Base-by-base conservation (phyloP, 2,888 invertebrate species). In the Drosophila pseudotalamancana region DNA sequence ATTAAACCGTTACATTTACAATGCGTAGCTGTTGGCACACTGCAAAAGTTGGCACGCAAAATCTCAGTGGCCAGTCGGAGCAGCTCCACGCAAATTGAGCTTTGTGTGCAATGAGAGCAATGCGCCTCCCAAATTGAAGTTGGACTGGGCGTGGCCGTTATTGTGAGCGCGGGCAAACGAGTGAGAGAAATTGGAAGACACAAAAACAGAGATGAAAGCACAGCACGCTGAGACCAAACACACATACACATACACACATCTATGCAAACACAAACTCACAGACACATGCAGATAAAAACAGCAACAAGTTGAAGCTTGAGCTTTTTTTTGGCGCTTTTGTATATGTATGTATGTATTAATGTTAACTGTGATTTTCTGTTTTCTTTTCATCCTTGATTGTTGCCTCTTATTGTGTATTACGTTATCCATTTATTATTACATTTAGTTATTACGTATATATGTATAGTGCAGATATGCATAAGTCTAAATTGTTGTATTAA, bases 11-110 rank as follows among this genome's bases (percentile, higher is more conserved):
- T 55, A 72, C 25, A 63, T 57, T 31, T 53, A 42, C 49, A 64
- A 56, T 62, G 59, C 60, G 85, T 92, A 94, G 94, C 93, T 89
- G 93, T 93, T 90, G 92, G 93, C 90, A 91, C 92, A 90, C 93
- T 94, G 88, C 93, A 93, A 92, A 91, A 90, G 90, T 83, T 92
- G 87, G 89, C 88, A 86, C 90, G 91, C 87, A 88, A 90, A 86
- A 76, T 88, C 72, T 89, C 89, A 74, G 68, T 65, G 79, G 77
- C 84, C 86, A 90, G 90, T 83, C 90, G 88, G 86, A 89, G 88
- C 84, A 89, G 84, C 79, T 89, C 89, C 83, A 75, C 88, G 68
- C 89, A 89, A 68, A 77, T 89, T 88, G 88, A 89, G 76, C 78
- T 89, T 65, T 75, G 73, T 62, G 88, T 89, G 72, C 79, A 89